These are phyloP conservation scores for Zosterops lateralis DNA, from an alignment of 2,113 vertebrate species.

Conservation along the genomic window DNA sequence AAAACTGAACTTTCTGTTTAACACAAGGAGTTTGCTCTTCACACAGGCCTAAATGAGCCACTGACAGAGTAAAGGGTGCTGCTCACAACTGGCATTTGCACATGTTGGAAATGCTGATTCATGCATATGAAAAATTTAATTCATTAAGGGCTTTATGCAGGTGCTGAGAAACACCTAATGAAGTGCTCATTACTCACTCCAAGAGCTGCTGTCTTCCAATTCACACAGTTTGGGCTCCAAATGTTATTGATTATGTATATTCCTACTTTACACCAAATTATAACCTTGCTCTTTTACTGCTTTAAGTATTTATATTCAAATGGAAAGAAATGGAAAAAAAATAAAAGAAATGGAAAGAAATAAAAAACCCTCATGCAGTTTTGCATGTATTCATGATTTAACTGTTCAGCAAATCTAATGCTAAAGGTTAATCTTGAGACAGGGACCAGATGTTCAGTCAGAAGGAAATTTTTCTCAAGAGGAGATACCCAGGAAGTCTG, in stretches of 20 bases:
- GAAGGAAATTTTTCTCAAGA: slow-evolving; percentile 39
- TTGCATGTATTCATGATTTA: background rate
- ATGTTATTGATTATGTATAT: background rate
- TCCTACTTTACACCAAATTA: background rate
- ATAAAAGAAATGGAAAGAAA: background rate
- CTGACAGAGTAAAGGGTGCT: background rate
- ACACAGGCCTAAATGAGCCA: background rate
- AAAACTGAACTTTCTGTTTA: background rate
- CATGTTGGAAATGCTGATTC: background rate
- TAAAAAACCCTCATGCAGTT: background rate
- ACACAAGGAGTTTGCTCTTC: background rate
- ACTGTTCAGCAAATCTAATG: background rate
- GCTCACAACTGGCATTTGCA: background rate
- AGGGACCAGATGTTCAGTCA: slow-evolving; percentile 43
- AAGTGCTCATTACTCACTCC: background rate
- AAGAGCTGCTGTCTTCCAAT: background rate
- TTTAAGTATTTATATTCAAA: background rate
- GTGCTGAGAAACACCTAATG: background rate
- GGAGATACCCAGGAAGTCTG: slow-evolving; percentile 70
- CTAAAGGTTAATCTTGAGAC: slow-evolving; percentile 42
- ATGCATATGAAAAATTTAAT: background rate
- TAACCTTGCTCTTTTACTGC: background rate
- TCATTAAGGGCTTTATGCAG: background rate
- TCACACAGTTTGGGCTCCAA: background rate
- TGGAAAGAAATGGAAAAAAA: background rate